These are phyloP conservation scores for Cydia amplana DNA, from an alignment of 1,140 invertebrate species.

Conservation along the genomic window DNA sequence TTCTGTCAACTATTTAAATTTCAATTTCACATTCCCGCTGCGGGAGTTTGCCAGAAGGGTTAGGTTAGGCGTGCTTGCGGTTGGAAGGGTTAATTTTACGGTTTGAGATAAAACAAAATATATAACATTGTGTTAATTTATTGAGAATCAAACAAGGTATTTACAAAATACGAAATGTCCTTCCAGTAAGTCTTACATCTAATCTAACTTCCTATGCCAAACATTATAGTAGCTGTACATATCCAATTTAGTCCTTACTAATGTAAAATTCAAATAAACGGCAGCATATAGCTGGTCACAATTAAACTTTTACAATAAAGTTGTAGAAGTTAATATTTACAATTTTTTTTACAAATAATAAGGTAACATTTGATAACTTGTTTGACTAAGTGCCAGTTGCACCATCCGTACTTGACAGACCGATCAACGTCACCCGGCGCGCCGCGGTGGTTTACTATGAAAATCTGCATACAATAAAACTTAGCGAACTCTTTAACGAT, in stretches of 20 bases:
- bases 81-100: not conserved
- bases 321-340: not conserved
- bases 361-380: too few species aligned
- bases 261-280: not conserved
- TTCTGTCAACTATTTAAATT: too few species aligned
- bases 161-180: slow-evolving; percentile 1
- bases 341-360: not conserved
- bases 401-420: too few species aligned
- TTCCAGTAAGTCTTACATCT: not conserved
- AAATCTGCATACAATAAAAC: too few species aligned
- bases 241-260: not conserved
- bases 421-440: too few species aligned
- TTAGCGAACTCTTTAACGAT: too few species aligned
- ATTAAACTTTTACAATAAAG: not conserved
- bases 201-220: not conserved
- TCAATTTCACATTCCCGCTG: too few species aligned
- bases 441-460: too few species aligned
- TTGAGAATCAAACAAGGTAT: not conserved
- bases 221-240: not conserved
- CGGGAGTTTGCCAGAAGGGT: too few species aligned
- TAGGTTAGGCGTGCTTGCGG: too few species aligned
- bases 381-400: too few species aligned
- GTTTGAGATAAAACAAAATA: not conserved
- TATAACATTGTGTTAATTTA: not conserved
- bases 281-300: not conserved